Base-by-base conservation (phyloP, 1,140 invertebrate genomes). In the Drosophila punjabiensis region DNA sequence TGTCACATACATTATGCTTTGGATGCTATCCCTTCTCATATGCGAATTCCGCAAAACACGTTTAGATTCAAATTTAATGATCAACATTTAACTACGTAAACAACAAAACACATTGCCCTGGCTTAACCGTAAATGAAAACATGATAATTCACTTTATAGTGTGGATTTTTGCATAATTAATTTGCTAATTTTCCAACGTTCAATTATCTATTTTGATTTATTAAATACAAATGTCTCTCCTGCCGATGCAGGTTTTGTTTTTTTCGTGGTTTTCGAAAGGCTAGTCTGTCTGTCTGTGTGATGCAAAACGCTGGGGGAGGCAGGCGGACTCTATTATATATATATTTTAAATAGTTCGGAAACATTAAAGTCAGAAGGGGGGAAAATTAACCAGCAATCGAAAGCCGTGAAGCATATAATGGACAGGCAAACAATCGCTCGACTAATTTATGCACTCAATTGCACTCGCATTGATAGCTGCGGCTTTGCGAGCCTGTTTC, bases 81-180 rank as follows among this genome's bases (percentile, higher is more conserved):
- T 69, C 56, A 87, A 87, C 83, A 82, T 61, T 87, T 76, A 87
- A 53, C 83, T 87, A 82, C 79, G 32, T 39, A 62, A 63, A 85
- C 52, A 81, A 84, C 61, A 76, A 48, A 74, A 79, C 59, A 35
- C 73, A 47, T 74, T 52, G 69, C 58, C 55, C 62, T 56, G 69
- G 48, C 41, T 41, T 45, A 76, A 61, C 37, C 39, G 39, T 78
- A 78, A 78, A 61, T 63, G 64, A 78, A 52, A 52, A 45, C 53
- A 24, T 30, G 24, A 52, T 78, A 55, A 28, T 69, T 71, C 50
- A 48, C 28, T 69, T 43, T 69, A 69, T 35, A 69, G 14, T 37
- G 20, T 52, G 37, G 37, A 70, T 62, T 77, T 56, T 62, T 78
- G 75, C 75, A 78, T 78, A 78, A 62, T 78, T 78, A 45, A 56